A percentile compares a stretch with the other conserved stretches of the same genome.
These are phyloP conservation scores for Poecilobothrus nobilitatus DNA, from an alignment of 2,888 invertebrate genomes.

Conservation along the genomic window DNA sequence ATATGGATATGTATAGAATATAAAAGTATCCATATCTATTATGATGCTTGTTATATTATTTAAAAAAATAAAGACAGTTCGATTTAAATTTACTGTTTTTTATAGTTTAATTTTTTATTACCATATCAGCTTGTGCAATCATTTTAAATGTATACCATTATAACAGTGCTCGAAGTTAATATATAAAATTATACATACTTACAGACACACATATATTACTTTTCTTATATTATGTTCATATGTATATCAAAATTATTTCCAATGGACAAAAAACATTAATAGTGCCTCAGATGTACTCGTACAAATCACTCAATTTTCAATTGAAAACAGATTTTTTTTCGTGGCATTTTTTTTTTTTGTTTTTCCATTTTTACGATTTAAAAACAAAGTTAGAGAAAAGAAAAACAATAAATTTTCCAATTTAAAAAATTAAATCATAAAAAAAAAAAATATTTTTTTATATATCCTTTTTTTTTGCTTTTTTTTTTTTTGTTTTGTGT, in stretches of 20 bases:
- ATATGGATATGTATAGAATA: too few relatives aligned
- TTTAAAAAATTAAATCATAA: conserved; percentile 3
- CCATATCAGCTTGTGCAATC: neutral
- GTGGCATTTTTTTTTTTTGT: too few relatives aligned
- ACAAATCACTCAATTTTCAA: neutral
- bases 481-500: neutral
- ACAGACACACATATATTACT: too few relatives aligned
- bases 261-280: neutral
- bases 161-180: neutral
- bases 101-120: conserved; percentile 3
- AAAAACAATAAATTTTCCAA: neutral
- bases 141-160: neutral
- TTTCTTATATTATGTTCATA: neutral
- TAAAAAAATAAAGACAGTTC: too few relatives aligned
- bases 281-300: neutral
- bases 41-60: too few relatives aligned
- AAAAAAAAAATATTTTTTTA: neutral
- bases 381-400: neutral
- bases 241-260: neutral
- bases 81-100: neutral
- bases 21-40: too few relatives aligned
- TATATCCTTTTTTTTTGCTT: neutral
- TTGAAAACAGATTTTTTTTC: neutral
- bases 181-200: too few relatives aligned
- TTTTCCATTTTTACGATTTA: neutral